Evolutionary conservation across 2,888 invertebrate genomes (phyloP), one percentile per base, ranked within the genome.

Genomic region (Aphidius colemani): DNA sequence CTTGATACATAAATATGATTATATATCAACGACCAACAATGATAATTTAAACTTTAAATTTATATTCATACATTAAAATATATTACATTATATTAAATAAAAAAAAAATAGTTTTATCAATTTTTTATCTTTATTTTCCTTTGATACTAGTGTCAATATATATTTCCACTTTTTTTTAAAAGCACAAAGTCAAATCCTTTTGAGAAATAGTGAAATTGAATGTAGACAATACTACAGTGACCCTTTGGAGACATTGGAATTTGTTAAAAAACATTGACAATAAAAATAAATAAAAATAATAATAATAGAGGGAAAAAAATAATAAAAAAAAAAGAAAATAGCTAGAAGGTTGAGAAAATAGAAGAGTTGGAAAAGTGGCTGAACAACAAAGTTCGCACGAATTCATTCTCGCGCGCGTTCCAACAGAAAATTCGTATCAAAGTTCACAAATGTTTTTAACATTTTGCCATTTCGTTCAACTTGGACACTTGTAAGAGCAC

Each of bases 341-440:
- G 43, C 46, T n/a, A 50, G 49, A 55, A 45, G 53, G 45, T 13
- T 10, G 1, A n/a, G 50, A 7, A 43, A 49, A 13, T n/a, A 40
- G 50, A n/a, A n/a, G 56, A 53, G 58, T 61, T 40, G 41, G 40
- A n/a, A 49, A 40, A 43, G 44, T 60, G 43, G 53, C 51, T 30
- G 43, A 60, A 60, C 60, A 60, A 51, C 39, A 53, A 60, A 60
- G 60, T 60, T 60, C 53, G 18, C 60, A 60, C 53, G 53, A 60
- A 60, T 60, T 60, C 60, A 60, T 60, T 53, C 53, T 60, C 50
- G 43, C 50, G 44, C 44, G 13, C 43, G 60, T 60, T 41, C 44
- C 58, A 30, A 30, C 44, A 30, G 18, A 45, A 45, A 60, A 60
- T 60, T 51, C 53, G 30, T 30, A 53, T 39, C 51, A 53, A 60